Evolutionary conservation across 2,888 invertebrate genomes (phyloP).

Genomic region (Ptychoptera albimana): DNA sequence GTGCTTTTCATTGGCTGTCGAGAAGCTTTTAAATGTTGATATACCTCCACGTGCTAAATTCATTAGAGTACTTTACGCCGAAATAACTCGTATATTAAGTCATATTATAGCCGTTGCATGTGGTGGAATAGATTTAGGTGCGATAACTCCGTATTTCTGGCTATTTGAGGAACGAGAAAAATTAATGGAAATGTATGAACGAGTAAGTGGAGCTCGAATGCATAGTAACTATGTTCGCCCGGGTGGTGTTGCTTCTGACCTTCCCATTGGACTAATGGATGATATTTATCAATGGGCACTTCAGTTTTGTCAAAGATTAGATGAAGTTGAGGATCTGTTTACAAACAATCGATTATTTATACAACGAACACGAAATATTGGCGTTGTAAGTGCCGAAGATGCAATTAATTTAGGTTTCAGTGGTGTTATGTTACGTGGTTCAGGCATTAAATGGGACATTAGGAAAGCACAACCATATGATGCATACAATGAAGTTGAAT

Average conservation of each 20-base stretch:
- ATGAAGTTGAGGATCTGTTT: conserved; percentile 69
- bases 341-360: conserved; percentile 61
- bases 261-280: conserved; percentile 60
- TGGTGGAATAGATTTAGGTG: conserved; percentile 67
- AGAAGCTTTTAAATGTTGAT: conserved; percentile 65
- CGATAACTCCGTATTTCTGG: conserved; percentile 83
- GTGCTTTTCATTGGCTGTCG: conserved; percentile 59
- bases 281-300: conserved; percentile 56
- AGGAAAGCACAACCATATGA: conserved; percentile 72
- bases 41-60: conserved; percentile 63
- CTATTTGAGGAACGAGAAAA: conserved; percentile 81
- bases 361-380: conserved; percentile 56
- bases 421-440: conserved; percentile 62
- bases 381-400: conserved; percentile 52
- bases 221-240: conserved; percentile 70
- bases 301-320: conserved; percentile 55
- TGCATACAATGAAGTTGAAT: conserved; percentile 64
- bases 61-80: conserved; percentile 58
- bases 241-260: conserved; percentile 61
- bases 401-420: conserved; percentile 57
- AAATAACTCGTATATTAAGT: conserved; percentile 63
- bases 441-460: conserved; percentile 79
- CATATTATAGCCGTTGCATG: conserved; percentile 62
- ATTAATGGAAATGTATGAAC: conserved; percentile 69
- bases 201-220: conserved; percentile 68